These are phyloP conservation scores for Galbula dea DNA, from an alignment of 2,113 vertebrate species.

Conservation along the genomic window DNA sequence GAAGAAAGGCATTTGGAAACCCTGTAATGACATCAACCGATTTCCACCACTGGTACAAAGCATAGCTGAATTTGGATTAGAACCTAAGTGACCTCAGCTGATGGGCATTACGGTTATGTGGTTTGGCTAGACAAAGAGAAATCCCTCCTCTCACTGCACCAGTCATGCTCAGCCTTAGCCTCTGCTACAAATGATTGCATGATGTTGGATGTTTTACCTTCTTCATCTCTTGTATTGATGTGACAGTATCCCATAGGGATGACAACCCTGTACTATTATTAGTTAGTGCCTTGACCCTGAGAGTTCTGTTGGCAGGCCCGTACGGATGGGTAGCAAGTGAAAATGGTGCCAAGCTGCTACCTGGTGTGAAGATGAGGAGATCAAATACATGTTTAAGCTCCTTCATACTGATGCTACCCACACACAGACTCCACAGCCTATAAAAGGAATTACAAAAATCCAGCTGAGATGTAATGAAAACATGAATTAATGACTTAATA, in stretches of 20 bases:
- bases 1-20: not conserved
- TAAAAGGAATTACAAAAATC: not conserved
- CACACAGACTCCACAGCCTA: not conserved
- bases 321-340: not conserved
- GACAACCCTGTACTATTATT: not conserved
- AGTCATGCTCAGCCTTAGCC: not conserved
- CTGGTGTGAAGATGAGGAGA: accelerated
- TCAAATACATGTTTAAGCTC: not conserved
- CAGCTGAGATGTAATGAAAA: not conserved
- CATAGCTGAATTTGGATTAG: not conserved
- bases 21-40: not conserved
- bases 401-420: not conserved
- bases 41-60: not conserved
- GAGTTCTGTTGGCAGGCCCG: not conserved
- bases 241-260: not conserved
- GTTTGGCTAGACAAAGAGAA: not conserved
- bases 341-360: not conserved
- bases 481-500: not conserved
- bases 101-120: accelerated
- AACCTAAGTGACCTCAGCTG: not conserved
- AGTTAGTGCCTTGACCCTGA: not conserved
- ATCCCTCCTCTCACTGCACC: not conserved
- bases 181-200: not conserved
- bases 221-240: not conserved
- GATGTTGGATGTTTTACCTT: not conserved